These are phyloP conservation scores for Vulpes lagopus DNA, from an alignment of 2,113 vertebrate species.

Conservation along the genomic window DNA sequence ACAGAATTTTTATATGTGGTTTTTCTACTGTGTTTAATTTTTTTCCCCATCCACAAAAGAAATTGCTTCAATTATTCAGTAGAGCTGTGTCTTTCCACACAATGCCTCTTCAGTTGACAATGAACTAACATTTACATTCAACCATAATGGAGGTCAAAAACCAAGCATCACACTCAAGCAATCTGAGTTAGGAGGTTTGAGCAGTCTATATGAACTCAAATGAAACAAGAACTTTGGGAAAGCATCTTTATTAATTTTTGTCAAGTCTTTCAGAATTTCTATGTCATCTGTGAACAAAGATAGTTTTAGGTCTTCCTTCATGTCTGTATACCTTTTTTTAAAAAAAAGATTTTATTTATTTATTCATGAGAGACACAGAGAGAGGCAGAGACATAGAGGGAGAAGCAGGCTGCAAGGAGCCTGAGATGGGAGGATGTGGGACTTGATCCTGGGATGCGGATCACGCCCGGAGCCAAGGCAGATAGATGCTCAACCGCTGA, in stretches of 20 bases:
- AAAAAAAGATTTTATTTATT: too few species aligned
- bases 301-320: neutral
- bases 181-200: neutral
- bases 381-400: too few species aligned
- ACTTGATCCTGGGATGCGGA: too few species aligned
- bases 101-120: neutral
- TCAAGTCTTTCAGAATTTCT: neutral
- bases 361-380: too few species aligned
- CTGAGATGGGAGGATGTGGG: too few species aligned
- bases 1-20: neutral
- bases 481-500: too few species aligned
- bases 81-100: neutral
- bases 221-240: neutral
- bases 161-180: neutral
- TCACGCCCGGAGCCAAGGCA: too few species aligned
- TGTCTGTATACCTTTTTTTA: neutral
- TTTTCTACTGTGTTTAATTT: conserved; percentile 23
- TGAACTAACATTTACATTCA: neutral
- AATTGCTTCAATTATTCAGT: conserved; percentile 31
- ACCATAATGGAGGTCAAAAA: conserved; percentile 2
- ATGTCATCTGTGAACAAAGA: neutral
- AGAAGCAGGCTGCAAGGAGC: too few species aligned
- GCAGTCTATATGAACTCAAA: conserved; percentile 14
- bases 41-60: neutral
- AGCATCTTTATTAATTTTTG: neutral